Evolutionary conservation across 1,140 invertebrate species (phyloP), one percentile per base, ranked within the genome.

Genomic region (Philotrypesis tridentata): DNA sequence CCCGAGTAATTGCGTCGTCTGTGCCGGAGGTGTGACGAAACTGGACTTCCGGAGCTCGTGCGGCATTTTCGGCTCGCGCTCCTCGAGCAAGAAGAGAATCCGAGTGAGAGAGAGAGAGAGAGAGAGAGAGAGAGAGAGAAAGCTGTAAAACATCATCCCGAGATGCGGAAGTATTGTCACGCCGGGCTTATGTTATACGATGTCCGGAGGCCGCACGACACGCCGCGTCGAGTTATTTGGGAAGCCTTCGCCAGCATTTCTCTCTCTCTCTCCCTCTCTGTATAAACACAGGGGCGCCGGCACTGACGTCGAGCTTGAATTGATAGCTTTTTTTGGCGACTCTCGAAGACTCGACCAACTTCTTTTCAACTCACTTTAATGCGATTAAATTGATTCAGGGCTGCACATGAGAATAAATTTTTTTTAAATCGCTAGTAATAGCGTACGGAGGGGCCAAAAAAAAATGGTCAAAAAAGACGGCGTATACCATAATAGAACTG

Each of bases 21-120:
- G 61, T 14, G 23, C 63, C 11, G 63, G 9, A 43, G 27, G 17
- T 79, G 65, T 70, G 33, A 79, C 63, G 27, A 71, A 71, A 25
- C 17, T 61, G 29, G n/a, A 71, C 77, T 71, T 79, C 77, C 31
- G 27, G 29, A 14, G 43, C 23, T 1, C 60, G 27, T 37, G 17
- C 37, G 17, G 21, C 33, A 55, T 33, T 55, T 79, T 79, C 2
- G 12, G 11, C 67, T 2, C 14, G 63, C 14, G 3, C 12, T 23
- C 31, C 12, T 23, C 31, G n/a, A 55, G 48, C 2, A 65, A 25
- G 25, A 76, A 76, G 11, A 40, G 14, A 33, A 68, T 29, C 25
- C 40, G 43, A 63, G 9, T 63, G 25, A 21, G 21, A 40, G 27
- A 63, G 9, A 75, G 40, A 29, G 21, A 40, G 27, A 25, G 14